Evolutionary conservation across 2,113 vertebrate species (phyloP).

Genomic region (Rhynchomys soricoides): DNA sequence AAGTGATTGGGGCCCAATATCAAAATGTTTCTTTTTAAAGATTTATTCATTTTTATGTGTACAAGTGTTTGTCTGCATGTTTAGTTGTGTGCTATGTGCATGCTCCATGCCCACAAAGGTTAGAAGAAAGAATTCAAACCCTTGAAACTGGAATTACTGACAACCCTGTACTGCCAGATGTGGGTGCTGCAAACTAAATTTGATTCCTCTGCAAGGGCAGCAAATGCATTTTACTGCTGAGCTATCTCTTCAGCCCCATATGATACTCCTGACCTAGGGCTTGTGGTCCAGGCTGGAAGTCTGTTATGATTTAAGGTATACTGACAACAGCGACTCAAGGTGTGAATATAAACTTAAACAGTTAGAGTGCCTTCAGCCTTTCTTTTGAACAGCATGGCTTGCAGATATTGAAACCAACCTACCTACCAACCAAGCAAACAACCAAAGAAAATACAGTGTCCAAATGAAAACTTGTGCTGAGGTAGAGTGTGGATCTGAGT

Average conservation of each 20-base stretch:
- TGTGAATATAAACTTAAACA: conserved; percentile 16
- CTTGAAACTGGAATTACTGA: not conserved
- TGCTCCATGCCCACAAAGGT: no score
- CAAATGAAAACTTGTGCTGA: not conserved
- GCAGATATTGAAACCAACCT: not conserved
- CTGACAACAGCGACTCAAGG: not conserved
- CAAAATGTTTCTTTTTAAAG: not conserved
- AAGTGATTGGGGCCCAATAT: not conserved
- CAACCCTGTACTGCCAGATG: not conserved
- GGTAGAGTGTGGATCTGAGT: not conserved
- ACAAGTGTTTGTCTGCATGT: not conserved
- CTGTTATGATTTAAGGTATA: conserved; percentile 23
- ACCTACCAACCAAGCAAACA: not conserved
- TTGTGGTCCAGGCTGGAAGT: not conserved
- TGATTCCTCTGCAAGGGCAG: not conserved
- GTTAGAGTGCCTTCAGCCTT: not conserved
- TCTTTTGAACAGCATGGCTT: not conserved
- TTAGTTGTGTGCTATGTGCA: not conserved
- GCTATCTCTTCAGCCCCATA: not conserved
- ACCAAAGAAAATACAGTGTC: not conserved
- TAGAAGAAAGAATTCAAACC: not conserved
- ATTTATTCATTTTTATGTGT: not conserved
- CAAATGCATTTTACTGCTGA: not conserved
- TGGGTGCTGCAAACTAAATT: not conserved
- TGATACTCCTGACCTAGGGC: not conserved